A percentile compares a stretch with the other conserved stretches of the same genome.
Conservation (phyloP, 92 coral and sea anemone genomes). For the Palythoa grandis region DNA sequence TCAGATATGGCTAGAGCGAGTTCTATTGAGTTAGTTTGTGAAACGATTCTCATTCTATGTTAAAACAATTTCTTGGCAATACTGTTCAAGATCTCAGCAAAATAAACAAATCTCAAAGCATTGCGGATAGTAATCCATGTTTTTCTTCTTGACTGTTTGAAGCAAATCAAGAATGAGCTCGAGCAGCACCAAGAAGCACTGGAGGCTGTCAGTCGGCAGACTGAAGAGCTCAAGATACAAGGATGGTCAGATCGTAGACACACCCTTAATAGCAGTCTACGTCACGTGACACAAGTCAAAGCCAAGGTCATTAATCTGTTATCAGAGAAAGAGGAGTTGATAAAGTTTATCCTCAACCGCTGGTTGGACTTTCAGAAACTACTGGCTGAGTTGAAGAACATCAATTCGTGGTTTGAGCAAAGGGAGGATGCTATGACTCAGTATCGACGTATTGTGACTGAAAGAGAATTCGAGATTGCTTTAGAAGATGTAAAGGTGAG, state of each 20-base stretch:
- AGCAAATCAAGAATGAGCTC: conserved; percentile 57
- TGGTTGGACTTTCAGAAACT: conserved; percentile 93
- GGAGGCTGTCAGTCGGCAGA: conserved; percentile 59
- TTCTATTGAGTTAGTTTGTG: too few species aligned
- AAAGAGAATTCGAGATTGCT: conserved; percentile 85
- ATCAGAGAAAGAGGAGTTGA: conserved; percentile 75
- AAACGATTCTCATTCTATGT: too few species aligned
- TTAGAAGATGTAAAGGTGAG: conserved; percentile 96
- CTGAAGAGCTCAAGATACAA: conserved; percentile 67
- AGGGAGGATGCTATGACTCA: conserved; percentile 87
- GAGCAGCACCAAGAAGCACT: conserved; percentile 38
- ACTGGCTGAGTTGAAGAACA: conserved; percentile 75
- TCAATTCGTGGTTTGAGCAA: conserved; percentile 93
- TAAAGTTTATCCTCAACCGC: conserved; percentile 78
- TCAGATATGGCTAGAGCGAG: too few species aligned
- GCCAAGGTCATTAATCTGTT: conserved; percentile 63
- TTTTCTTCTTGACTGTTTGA: not conserved
- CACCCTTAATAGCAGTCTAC: conserved; percentile 61
- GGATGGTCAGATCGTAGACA: conserved; percentile 59
- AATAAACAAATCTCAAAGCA: not conserved
- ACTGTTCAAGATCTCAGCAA: too few species aligned
- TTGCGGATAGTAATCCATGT: too few species aligned
- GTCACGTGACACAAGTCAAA: conserved; percentile 56
- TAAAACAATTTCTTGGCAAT: too few species aligned
- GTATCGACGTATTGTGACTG: conserved; percentile 90